Conservation (phyloP, 1,140 invertebrate genomes). For the Dolichoris vasculosae region DNA sequence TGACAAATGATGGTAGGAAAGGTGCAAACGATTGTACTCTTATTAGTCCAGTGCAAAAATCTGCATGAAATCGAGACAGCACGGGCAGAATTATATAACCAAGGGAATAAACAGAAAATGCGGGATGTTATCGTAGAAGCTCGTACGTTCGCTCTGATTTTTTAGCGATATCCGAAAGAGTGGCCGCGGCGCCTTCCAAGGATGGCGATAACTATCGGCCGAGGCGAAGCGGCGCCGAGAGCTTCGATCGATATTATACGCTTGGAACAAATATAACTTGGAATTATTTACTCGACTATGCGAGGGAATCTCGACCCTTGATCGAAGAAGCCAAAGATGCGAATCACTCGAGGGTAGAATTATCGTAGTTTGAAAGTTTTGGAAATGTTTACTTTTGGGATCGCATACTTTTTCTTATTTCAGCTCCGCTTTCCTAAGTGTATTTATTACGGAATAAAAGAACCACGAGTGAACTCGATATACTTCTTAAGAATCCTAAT, state of each 20-base stretch:
- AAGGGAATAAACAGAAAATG: neutral
- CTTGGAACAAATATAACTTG: neutral
- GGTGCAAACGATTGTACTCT: neutral
- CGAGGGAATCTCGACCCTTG: neutral
- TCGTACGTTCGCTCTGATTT: neutral
- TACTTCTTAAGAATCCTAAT: neutral
- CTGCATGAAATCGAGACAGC: no score
- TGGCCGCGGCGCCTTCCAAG: neutral
- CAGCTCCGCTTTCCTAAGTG: neutral
- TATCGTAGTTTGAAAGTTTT: neutral
- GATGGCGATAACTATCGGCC: slow-evolving; percentile 30
- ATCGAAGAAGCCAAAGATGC: neutral
- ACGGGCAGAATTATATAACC: neutral
- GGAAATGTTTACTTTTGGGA: neutral
- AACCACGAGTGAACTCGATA: neutral
- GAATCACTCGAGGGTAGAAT: neutral
- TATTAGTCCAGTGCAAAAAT: no score
- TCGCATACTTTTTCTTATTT: neutral
- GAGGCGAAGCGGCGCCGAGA: neutral
- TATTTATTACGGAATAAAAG: neutral
- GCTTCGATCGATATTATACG: slow-evolving; percentile 44
- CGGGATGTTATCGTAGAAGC: slow-evolving; percentile 18
- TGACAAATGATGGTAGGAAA: no score
- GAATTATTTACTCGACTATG: neutral
- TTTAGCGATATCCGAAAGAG: neutral